These are phyloP conservation scores for Pocillopora verrucosa DNA, from an alignment of 64 coral and sea anemone genomes.

Conservation along the genomic window DNA sequence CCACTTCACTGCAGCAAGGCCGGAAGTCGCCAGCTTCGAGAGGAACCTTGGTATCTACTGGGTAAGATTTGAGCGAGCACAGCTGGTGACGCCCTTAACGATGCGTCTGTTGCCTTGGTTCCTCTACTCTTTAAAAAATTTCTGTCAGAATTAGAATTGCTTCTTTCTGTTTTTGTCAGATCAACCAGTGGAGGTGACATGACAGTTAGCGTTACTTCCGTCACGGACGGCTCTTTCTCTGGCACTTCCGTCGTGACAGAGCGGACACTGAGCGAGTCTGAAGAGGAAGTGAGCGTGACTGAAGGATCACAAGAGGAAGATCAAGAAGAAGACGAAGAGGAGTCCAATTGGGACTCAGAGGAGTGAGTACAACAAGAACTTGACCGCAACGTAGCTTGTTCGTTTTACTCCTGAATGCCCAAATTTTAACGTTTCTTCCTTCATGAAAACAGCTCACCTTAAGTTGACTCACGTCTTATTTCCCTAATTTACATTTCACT, in stretches of 20 bases:
- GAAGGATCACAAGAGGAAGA: constrained; percentile 34
- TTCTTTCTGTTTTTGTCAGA: neutral
- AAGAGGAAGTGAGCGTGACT: constrained; percentile 20
- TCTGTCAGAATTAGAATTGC: neutral
- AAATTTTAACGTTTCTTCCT: no score
- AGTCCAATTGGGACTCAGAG: constrained; percentile 52
- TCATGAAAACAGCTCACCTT: no score
- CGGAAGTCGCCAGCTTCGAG: constrained; percentile 32
- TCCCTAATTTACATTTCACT: no score
- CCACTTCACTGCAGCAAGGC: constrained; percentile 40
- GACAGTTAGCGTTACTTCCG: constrained; percentile 38
- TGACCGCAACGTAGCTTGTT: no score
- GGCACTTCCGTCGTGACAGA: constrained; percentile 70
- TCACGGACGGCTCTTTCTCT: constrained; percentile 48
- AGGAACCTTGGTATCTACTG: constrained; percentile 37
- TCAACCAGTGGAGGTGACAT: constrained; percentile 34
- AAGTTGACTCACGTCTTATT: no score
- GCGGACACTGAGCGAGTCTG: constrained; percentile 59
- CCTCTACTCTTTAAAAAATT: neutral
- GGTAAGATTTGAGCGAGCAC: constrained; percentile 3
- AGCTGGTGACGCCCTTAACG: neutral
- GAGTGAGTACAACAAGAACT: constrained; percentile 6
- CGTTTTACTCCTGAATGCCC: no score
- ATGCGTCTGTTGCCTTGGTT: neutral
- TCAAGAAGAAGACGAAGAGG: constrained; percentile 42